Conservation (phyloP, 2,113 vertebrate species). For the Spheniscus mendiculus region DNA sequence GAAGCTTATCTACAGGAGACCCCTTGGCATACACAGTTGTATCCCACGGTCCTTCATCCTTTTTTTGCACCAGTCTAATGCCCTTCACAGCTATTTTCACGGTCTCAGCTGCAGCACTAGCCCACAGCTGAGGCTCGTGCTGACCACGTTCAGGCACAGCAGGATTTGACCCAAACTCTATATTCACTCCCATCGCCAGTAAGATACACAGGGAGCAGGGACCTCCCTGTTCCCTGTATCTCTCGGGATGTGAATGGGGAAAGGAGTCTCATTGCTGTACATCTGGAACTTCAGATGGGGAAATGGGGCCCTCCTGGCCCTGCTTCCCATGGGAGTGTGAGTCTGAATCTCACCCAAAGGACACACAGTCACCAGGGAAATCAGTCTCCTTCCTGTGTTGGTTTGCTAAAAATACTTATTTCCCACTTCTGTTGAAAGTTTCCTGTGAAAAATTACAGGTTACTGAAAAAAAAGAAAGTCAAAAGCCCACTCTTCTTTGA, state of each 20-base stretch:
- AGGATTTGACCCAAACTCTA: background rate
- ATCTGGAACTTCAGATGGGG: background rate
- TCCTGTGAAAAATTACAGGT: background rate
- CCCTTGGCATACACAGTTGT: background rate
- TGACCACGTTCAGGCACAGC: background rate
- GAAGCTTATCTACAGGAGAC: background rate
- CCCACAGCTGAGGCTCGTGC: background rate
- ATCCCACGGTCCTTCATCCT: background rate
- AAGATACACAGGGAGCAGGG: rapidly evolving
- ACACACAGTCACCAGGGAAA: background rate
- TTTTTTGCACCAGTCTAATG: background rate
- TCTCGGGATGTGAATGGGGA: background rate
- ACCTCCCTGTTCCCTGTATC: background rate
- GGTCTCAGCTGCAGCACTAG: background rate
- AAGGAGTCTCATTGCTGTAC: background rate
- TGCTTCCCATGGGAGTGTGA: background rate
- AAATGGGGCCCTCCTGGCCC: background rate
- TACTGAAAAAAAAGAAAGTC: background rate
- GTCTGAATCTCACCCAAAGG: background rate
- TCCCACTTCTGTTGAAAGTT: background rate
- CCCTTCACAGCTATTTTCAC: background rate
- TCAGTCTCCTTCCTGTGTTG: background rate
- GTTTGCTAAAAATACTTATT: background rate
- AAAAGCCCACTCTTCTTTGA: background rate
- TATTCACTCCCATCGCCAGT: background rate